Evolutionary conservation across 2,113 vertebrate species (phyloP), one percentile per base, ranked within the genome.

Genomic region (Electrona antarctica): DNA sequence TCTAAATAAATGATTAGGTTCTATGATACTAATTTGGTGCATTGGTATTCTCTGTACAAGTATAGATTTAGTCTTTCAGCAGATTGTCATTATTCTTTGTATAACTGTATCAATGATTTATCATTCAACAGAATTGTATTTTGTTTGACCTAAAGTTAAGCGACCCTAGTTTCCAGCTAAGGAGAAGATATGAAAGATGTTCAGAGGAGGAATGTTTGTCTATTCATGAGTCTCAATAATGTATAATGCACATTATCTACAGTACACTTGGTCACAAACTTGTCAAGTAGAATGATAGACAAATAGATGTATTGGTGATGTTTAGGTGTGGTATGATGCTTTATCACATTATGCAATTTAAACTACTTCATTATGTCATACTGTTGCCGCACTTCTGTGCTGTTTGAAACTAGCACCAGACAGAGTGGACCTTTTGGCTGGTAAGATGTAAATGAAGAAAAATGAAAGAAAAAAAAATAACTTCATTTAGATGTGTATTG

Each of bases 331-430:
- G 52, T 81, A 55, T 72, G 75, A 67, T 69, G 50, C 66, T 69
- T 67, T 9, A 52, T 52, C 21, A 80, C 67, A 85, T 82, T 85
- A 83, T 90, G 83, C 77, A 85, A 77, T 72, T 62, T 57, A 52
- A 60, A 60, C 29, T 63, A 52, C 45, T 63, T 15, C 61, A 74
- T 67, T 79, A 7, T 69, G 61, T 68, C 48, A 21, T 66, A 71
- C 63, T 73, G 45, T 67, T 47, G 51, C 5, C 57, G 12, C 51
- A 63, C 54, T 54, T 47, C 60, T 72, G 49, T 61, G 60, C 52
- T 58, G 70, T 78, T 78, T 85, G 46, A 46, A 66, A 68, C 60
- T 41, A 68, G 69, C 67, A 79, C 57, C 15, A 57, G 59, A 63
- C 65, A 67, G 67, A 72, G 60, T 52, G 62, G 63, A 41, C 29